Percentiles rank a stretch among this genome's conserved stretches.
phyloP scores from a whole-genome alignment of 2,888 invertebrate species.

The Pandemis corylana region DNA sequence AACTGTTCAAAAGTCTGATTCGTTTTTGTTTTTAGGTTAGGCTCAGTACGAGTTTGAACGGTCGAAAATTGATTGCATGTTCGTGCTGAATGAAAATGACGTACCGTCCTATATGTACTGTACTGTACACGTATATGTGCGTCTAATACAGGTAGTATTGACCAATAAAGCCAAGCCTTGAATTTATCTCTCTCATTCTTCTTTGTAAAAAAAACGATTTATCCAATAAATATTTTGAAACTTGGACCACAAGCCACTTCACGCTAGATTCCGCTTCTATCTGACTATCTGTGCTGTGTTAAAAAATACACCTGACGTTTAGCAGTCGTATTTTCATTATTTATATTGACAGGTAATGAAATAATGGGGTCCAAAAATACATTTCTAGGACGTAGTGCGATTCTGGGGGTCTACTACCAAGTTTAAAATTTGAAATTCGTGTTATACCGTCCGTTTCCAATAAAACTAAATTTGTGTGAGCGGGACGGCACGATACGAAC shows the following conservation, averaged over 20 bases:
- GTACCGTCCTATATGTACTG: not conserved
- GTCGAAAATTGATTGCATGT: conserved; percentile 4
- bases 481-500: too few species aligned
- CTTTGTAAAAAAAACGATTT: not conserved
- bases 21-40: conserved; percentile 29
- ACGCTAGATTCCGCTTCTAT: conserved; percentile 31
- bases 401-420: conserved; percentile 11
- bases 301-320: conserved; percentile 10
- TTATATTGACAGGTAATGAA: conserved; percentile 65
- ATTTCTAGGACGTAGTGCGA: conserved; percentile 61
- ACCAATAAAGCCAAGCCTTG: not conserved
- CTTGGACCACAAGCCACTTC: conserved; percentile 13
- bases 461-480: too few species aligned
- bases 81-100: conserved; percentile 1
- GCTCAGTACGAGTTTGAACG: conserved; percentile 17
- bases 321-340: conserved; percentile 41
- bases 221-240: not conserved
- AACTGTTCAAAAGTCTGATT: conserved; percentile 20
- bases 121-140: not conserved
- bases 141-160: not conserved
- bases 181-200: conserved; percentile 1
- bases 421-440: too few species aligned
- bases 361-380: conserved; percentile 73
- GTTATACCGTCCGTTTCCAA: too few species aligned
- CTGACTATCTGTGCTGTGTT: not conserved